Conservation (phyloP, 1,140 invertebrate species). For the Homarus americanus region DNA sequence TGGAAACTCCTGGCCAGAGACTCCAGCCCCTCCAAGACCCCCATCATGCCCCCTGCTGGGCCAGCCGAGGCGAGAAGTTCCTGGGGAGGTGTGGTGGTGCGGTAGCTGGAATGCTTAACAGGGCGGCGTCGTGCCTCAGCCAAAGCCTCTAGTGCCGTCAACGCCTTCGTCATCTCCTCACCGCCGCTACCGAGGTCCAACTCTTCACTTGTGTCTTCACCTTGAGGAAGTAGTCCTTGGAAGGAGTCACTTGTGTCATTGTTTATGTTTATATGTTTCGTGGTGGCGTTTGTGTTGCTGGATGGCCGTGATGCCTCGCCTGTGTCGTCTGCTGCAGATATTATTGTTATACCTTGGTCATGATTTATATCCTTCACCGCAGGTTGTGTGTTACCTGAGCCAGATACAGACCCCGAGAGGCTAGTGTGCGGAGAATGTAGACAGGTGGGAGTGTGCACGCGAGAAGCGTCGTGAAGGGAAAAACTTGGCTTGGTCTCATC, state of each 20-base stretch:
- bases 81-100: background rate
- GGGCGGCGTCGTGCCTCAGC: background rate
- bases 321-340: too few species aligned
- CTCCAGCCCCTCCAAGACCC: background rate
- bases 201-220: background rate
- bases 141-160: too few species aligned
- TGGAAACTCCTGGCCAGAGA: background rate
- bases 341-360: too few species aligned
- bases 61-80: background rate
- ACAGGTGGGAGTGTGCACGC: background rate
- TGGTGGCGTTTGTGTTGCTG: too few species aligned
- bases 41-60: background rate
- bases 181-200: background rate
- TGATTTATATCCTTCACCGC: too few species aligned
- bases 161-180: too few species aligned
- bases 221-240: background rate
- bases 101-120: background rate
- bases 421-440: background rate
- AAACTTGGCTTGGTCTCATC: too few species aligned
- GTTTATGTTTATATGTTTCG: too few species aligned
- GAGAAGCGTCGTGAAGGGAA: background rate
- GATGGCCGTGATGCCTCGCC: too few species aligned
- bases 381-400: background rate
- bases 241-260: too few species aligned
- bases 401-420: background rate